These are phyloP conservation scores for Drosophila leontia DNA, from an alignment of 1,140 invertebrate species.

Conservation along the genomic window DNA sequence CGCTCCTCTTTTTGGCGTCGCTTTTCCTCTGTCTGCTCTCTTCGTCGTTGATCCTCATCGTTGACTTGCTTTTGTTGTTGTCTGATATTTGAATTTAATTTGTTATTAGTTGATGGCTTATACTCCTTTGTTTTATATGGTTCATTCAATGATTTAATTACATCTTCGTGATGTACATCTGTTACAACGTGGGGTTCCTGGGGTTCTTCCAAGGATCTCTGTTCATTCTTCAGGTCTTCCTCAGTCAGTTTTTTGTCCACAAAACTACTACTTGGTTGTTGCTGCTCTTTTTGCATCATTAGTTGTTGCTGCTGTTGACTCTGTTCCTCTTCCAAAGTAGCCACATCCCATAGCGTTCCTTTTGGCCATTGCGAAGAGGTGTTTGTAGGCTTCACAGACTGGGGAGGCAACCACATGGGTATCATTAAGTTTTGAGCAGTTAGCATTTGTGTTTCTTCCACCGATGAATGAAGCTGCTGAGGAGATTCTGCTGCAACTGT, in stretches of 20 bases:
- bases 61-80: slow-evolving; percentile 23
- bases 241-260: slow-evolving; percentile 9
- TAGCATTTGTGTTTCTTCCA: slow-evolving; percentile 52
- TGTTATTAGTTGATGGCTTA: slow-evolving; percentile 30
- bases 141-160: slow-evolving; percentile 29
- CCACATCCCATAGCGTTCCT: slow-evolving; percentile 64
- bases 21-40: slow-evolving; percentile 65
- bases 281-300: slow-evolving; percentile 85
- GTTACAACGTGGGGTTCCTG: slow-evolving; percentile 38
- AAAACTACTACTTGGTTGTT: not conserved
- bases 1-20: slow-evolving; percentile 81
- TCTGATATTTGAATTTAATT: slow-evolving; percentile 63
- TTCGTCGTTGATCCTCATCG: slow-evolving; percentile 54
- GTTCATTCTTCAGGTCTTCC: slow-evolving; percentile 82
- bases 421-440: slow-evolving; percentile 84
- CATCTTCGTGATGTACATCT: slow-evolving; percentile 1
- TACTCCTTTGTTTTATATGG: slow-evolving; percentile 40
- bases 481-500: slow-evolving; percentile 1
- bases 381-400: slow-evolving; percentile 18
- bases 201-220: slow-evolving; percentile 1
- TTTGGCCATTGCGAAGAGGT: slow-evolving; percentile 39
- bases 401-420: slow-evolving; percentile 80
- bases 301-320: slow-evolving; percentile 85
- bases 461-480: slow-evolving; percentile 31
- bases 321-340: slow-evolving; percentile 65